Evolutionary conservation across 2,113 vertebrate species (phyloP), one percentile per base, ranked within the genome.

Genomic region (Cyprinodon tularosa): DNA sequence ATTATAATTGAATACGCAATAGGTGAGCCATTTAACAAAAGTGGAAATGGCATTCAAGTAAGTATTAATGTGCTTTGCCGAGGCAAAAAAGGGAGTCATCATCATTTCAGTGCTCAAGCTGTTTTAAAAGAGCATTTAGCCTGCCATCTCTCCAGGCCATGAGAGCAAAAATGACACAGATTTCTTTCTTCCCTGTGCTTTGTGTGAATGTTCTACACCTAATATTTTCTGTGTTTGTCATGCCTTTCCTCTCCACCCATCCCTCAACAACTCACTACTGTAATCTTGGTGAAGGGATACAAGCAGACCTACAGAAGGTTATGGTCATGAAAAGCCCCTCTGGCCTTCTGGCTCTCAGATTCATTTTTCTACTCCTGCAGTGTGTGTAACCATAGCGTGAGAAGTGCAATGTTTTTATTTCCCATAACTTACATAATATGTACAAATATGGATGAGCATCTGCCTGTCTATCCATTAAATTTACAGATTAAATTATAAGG

Each of bases 1-100:
- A 80, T 90, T 91, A 82, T 90, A 92, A 94, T 92, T 93, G 89
- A 92, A 93, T 87, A 88, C 89, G 88, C 90, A 86, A 89, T 87
- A 89, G 91, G 90, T 89, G 84, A 90, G 85, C 89, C 83, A 89
- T 92, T 92, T 90, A 88, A 82, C 87, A 89, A 84, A 88, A 90
- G 86, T 87, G 89, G 79, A 90, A 91, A 90, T 80, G 78, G 80
- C 80, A 81, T 86, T 87, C 71, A 37, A 78, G 79, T 72, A 75
- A 67, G 81, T 87, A 83, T 90, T 91, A 92, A 91, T 88, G 86
- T 83, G 85, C 84, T 86, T 86, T 63, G 70, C 81, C 13, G 80
- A 85, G 87, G 83, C 73, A 85, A 89, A 57, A 53, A 57, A 87
- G 84, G 78, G 65, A 89, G 82, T 82, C 80, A 86, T 91, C 89